Evolutionary conservation across 2,797 vertebrate species (phyloP), one percentile per base, ranked within the genome.

Genomic region (Lacerta agilis): DNA sequence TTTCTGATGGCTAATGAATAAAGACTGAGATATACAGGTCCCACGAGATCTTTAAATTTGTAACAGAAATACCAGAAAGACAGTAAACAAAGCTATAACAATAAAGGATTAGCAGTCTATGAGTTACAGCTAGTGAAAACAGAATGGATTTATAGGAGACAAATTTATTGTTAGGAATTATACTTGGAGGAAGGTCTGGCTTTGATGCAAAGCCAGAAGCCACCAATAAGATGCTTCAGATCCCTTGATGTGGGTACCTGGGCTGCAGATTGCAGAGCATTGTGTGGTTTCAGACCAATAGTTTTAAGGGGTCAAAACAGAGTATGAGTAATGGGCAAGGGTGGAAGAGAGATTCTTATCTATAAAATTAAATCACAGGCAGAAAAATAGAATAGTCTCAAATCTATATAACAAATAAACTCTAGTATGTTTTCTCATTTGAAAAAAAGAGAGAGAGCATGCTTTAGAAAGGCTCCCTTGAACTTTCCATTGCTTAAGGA

Each of bases 81-180:
- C 86, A 95, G 94, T 95, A 95, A 96, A 95, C 94, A 95, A 95
- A 94, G 94, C 92, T 87, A 43, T 41, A 69, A 43, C 29, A 69
- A 82, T 94, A 95, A 94, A 91, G 93, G 89, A 95, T 96, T 94
- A 95, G 95, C 90, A 92, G 93, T 88, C 91, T 94, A 94, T 95
- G 94, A 95, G 91, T 93, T 93, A 94, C 92, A 95, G 90, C 92
- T 96, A 92, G 93, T 94, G 94, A 95, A 94, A 94, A 95, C 92
- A 94, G 94, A 95, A 95, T 93, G 87, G 87, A 92, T 94, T 96
- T 95, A 72, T 73, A 73, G 23, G 33, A 77, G 77, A 81, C 25
- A 94, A 90, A 95, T 96, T 96, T 94, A 93, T 93, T 93, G 91
- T 94, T 93, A 94, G 92, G 94, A 95, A 95, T 95, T 96, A 95